A percentile compares a stretch with the other conserved stretches of the same genome.
These are phyloP conservation scores for Pelobates fuscus DNA, from an alignment of 2,113 vertebrate species.

Conservation along the genomic window DNA sequence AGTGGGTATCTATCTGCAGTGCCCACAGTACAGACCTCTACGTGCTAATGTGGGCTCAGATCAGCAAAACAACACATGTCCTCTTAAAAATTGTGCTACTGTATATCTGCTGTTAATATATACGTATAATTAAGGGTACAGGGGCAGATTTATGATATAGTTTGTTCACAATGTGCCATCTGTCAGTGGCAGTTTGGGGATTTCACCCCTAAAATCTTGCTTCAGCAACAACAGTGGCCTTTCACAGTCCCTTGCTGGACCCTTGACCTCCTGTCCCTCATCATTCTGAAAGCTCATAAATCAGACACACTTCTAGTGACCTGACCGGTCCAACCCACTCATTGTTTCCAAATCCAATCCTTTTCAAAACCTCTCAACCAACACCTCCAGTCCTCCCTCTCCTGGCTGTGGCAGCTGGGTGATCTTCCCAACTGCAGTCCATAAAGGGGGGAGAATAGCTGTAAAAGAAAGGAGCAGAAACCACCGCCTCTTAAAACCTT, in stretches of 20 bases:
- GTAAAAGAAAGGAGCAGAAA: neutral
- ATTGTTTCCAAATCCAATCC: constrained; percentile 18
- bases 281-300: constrained; percentile 21
- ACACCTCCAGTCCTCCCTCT: neutral
- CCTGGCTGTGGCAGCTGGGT: constrained; percentile 26
- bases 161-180: neutral
- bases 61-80: too few relatives aligned
- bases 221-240: too few relatives aligned
- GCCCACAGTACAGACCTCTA: too few relatives aligned
- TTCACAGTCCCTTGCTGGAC: neutral
- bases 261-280: constrained; percentile 16
- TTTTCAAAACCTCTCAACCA: neutral
- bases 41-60: too few relatives aligned
- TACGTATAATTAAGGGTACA: too few relatives aligned
- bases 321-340: constrained; percentile 2
- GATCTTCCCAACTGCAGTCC: too few relatives aligned
- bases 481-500: too few relatives aligned
- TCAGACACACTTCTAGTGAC: constrained; percentile 32
- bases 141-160: too few relatives aligned
- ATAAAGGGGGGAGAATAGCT: too few relatives aligned
- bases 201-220: too few relatives aligned
- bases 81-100: too few relatives aligned
- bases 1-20: neutral
- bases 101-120: too few relatives aligned
- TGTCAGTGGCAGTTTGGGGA: neutral